phyloP scores from a whole-genome alignment of 2,113 vertebrate genomes.

The Brienomyrus brachyistius region DNA sequence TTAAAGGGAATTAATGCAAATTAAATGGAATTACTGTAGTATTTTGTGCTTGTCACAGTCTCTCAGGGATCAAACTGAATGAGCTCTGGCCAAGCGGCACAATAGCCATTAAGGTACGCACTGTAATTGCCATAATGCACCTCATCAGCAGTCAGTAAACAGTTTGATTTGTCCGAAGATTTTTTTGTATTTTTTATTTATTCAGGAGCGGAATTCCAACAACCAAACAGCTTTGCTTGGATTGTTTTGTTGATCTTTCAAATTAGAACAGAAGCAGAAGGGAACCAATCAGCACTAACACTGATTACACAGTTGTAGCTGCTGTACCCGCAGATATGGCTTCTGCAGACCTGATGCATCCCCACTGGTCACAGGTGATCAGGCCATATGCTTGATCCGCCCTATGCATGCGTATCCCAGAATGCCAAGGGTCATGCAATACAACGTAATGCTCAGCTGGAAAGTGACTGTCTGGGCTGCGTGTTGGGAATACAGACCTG shows the following conservation, averaged over 20 bases:
- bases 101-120: not conserved
- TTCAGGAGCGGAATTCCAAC: not conserved
- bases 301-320: not conserved
- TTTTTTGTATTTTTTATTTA: not conserved
- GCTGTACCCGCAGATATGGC: not conserved
- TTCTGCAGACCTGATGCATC: not conserved
- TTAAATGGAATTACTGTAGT: not conserved
- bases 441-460: not conserved
- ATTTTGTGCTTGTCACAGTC: not conserved
- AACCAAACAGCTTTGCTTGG: not conserved
- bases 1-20: constrained; percentile 7
- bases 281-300: not conserved
- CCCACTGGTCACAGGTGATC: not conserved
- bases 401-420: not conserved
- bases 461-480: not conserved
- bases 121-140: not conserved
- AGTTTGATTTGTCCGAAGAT: not conserved
- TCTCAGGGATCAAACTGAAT: not conserved
- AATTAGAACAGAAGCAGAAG: not conserved
- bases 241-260: not conserved
- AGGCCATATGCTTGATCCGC: not conserved
- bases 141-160: not conserved
- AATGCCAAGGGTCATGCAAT: not conserved
- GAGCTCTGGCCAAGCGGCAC: not conserved
- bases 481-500: not conserved